phyloP scores from a whole-genome alignment of 2,888 invertebrate genomes.

The Cephonodes hylas region DNA sequence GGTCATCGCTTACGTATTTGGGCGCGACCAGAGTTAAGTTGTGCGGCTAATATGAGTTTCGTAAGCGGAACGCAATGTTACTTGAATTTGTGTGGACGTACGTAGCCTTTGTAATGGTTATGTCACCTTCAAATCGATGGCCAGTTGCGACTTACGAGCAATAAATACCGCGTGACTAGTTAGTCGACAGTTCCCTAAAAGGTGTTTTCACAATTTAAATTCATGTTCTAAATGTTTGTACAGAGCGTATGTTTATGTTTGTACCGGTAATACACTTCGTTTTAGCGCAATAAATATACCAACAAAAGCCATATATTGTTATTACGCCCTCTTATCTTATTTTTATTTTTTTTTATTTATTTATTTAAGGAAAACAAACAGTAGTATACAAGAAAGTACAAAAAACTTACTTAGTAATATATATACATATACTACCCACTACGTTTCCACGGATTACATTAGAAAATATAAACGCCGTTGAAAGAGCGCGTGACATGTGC shows the following conservation, averaged over 20 bases:
- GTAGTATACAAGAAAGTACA: too few relatives aligned
- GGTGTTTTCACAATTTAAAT: too few relatives aligned
- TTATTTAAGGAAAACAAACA: too few relatives aligned
- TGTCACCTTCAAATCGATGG: not conserved
- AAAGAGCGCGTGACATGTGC: too few relatives aligned
- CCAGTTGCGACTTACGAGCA: not conserved
- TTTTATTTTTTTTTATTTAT: too few relatives aligned
- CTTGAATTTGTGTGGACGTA: not conserved
- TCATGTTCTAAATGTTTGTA: not conserved
- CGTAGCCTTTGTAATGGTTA: not conserved
- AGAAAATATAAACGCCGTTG: too few relatives aligned
- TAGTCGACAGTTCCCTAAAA: too few relatives aligned
- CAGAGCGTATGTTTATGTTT: not conserved
- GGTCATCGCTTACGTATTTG: conserved; percentile 68
- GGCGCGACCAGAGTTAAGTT: conserved; percentile 31
- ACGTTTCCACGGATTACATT: too few relatives aligned
- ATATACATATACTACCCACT: too few relatives aligned
- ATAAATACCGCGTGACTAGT: too few relatives aligned
- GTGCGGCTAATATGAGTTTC: conserved; percentile 8
- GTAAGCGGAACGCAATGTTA: not conserved
- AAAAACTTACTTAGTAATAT: too few relatives aligned
- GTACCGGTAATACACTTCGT: not conserved
- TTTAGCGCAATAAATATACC: not conserved
- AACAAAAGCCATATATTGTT: not conserved
- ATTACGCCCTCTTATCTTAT: not conserved